Conservation (phyloP, 2,888 invertebrate species). For the Synanthedon formicaeformis region DNA sequence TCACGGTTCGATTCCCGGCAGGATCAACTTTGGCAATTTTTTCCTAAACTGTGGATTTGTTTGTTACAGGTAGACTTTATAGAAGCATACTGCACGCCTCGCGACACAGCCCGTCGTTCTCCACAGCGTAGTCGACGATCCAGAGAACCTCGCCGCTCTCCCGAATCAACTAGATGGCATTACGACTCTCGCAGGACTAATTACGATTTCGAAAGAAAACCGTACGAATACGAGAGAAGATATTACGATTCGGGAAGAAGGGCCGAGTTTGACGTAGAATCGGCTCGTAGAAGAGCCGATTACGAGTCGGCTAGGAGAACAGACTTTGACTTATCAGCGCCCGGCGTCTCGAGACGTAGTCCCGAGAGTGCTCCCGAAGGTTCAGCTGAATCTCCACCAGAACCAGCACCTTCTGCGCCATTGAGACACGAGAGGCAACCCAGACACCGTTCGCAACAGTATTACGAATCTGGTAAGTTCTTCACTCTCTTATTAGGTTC, state of each 20-base stretch:
- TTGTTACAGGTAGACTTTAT: slow-evolving; percentile 77
- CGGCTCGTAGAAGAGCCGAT: slow-evolving; percentile 54
- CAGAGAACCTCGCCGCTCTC: slow-evolving; percentile 52
- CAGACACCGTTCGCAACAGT: slow-evolving; percentile 53
- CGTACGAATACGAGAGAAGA: slow-evolving; percentile 54
- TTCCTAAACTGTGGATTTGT: slow-evolving; percentile 2
- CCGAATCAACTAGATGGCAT: slow-evolving; percentile 58
- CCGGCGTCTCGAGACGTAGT: slow-evolving; percentile 50
- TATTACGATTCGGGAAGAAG: slow-evolving; percentile 49
- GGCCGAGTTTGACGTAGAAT: slow-evolving; percentile 53
- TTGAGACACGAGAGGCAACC: slow-evolving; percentile 47
- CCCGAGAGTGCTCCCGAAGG: slow-evolving; percentile 63
- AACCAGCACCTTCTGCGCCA: slow-evolving; percentile 62
- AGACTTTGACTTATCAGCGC: slow-evolving; percentile 58
- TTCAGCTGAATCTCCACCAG: slow-evolving; percentile 59
- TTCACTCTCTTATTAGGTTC: no score
- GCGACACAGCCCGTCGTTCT: slow-evolving; percentile 71
- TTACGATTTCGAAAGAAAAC: slow-evolving; percentile 56
- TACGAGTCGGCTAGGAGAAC: slow-evolving; percentile 64
- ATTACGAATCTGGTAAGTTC: slow-evolving; percentile 62
- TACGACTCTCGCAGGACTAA: slow-evolving; percentile 55
- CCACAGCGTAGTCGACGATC: slow-evolving; percentile 59
- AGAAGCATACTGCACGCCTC: slow-evolving; percentile 80
- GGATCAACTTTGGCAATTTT: background rate
- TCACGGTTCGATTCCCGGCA: no score